Conservation (phyloP, 2,888 invertebrate species). For the Ypsolopha scabrella region DNA sequence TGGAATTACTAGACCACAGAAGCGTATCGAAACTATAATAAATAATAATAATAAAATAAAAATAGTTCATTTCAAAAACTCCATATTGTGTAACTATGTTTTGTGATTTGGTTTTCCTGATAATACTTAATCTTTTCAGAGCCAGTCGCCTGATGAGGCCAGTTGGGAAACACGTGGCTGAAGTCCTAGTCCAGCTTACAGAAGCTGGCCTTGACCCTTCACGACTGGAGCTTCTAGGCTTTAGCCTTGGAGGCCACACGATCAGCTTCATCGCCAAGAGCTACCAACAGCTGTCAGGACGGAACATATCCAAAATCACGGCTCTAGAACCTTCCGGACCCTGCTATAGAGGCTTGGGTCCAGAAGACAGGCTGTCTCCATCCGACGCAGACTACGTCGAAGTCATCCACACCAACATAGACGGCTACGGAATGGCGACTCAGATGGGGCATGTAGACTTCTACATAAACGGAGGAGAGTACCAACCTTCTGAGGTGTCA, state of each 20-base stretch:
- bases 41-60: too few species aligned
- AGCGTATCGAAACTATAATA: too few species aligned
- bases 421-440: slow-evolving; percentile 54
- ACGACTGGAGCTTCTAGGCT: slow-evolving; percentile 47
- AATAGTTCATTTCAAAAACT: too few species aligned
- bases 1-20: too few species aligned
- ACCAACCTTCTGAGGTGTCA: slow-evolving; percentile 45
- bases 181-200: slow-evolving; percentile 39
- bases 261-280: slow-evolving; percentile 46
- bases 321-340: slow-evolving; percentile 56
- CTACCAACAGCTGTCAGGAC: slow-evolving; percentile 41
- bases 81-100: too few species aligned
- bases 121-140: slow-evolving; percentile 19
- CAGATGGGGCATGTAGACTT: slow-evolving; percentile 56
- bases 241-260: slow-evolving; percentile 56
- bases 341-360: slow-evolving; percentile 40
- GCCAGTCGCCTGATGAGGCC: slow-evolving; percentile 57
- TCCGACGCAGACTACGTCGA: slow-evolving; percentile 54
- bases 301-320: slow-evolving; percentile 47
- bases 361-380: slow-evolving; percentile 34
- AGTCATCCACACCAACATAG: slow-evolving; percentile 58
- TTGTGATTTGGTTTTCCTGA: too few species aligned
- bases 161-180: slow-evolving; percentile 53
- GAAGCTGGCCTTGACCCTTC: slow-evolving; percentile 39
- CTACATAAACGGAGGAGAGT: slow-evolving; percentile 58